Evolutionary conservation across 2,797 vertebrate species (phyloP).

Genomic region (Malacoctenus gilli): DNA sequence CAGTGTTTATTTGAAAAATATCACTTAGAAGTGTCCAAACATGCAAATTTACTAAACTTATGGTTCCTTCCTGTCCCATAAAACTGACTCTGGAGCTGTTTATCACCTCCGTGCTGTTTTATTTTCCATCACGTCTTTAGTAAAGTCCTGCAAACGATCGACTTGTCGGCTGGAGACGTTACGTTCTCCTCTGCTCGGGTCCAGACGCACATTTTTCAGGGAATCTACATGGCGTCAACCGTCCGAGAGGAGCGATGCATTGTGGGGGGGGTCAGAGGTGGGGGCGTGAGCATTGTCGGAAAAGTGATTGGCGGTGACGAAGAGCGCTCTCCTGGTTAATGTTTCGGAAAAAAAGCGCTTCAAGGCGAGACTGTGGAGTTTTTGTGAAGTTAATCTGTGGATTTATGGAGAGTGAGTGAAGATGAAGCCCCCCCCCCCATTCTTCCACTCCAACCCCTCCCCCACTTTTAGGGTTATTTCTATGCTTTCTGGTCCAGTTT

Average conservation of each 20-base stretch:
- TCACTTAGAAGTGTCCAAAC: slow-evolving; percentile 6
- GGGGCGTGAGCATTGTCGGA: too few relatives aligned
- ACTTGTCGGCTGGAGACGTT: slow-evolving; percentile 20
- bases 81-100: slow-evolving; percentile 22
- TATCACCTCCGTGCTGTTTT: slow-evolving; percentile 35
- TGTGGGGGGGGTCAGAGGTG: too few relatives aligned
- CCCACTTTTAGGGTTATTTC: slow-evolving; percentile 39
- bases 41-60: too few relatives aligned
- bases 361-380: slow-evolving; percentile 49
- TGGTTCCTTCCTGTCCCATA: slow-evolving; percentile 5
- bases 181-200: slow-evolving; percentile 24
- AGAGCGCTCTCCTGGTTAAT: slow-evolving; percentile 53
- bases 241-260: slow-evolving; percentile 37
- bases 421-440: slow-evolving; percentile 48
- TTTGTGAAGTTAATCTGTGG: slow-evolving; percentile 58
- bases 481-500: slow-evolving; percentile 41
- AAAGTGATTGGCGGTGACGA: slow-evolving; percentile 58
- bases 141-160: slow-evolving; percentile 17
- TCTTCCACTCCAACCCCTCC: too few relatives aligned
- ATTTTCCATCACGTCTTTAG: slow-evolving; percentile 26
- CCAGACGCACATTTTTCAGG: slow-evolving; percentile 54
- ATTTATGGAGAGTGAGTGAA: slow-evolving; percentile 51
- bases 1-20: too few relatives aligned
- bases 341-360: slow-evolving; percentile 66
- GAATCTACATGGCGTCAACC: slow-evolving; percentile 21